Evolutionary conservation across 1,140 invertebrate species (phyloP), one percentile per base, ranked within the genome.

Genomic region (Ostrea edulis): DNA sequence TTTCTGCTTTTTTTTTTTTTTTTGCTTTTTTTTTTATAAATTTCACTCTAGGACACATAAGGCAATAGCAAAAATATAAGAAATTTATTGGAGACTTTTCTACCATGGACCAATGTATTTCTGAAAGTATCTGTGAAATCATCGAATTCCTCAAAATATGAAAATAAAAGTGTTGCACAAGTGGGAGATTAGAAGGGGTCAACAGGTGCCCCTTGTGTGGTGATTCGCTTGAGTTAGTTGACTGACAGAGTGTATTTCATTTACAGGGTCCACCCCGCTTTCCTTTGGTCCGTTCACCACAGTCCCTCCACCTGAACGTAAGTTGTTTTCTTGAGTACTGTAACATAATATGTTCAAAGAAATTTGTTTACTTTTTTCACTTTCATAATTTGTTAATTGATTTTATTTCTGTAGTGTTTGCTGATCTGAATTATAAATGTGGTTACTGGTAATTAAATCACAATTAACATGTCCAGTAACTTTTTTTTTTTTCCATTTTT

Each of bases 241-340:
- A 58, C 1, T 7, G 55, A 62, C 17, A 35, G 22, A 29, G 29
- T 77, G 12, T 77, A 5, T 35, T 77, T 77, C 25, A 14, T 71
- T 83, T 83, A 25, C 52, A 83, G 82, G 82, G 14, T 54, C 44
- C 44, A 83, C 71, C 12, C 25, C 71, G 7, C 44, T 81, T 4
- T 51, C 82, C 17, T 83, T 83, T 20, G 82, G 82, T 25, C 82
- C 82, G 20, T 83, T 83, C 20, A 52, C 82, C 44, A 83, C 82
- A 52, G 52, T 53, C 11, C 82, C 44, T 22, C 82, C 82, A 83
- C 82, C 82, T 29, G 82, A 83, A 54, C 82, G 82, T 83, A 53
- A 83, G 82, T 83, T 81, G 8, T 62, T 20, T 44, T 44, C 35
- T 5, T 44, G 35, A 44, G 35, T 44, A 44, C 35, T 44, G 35